Conservation (phyloP, 1,140 invertebrate genomes). For the Zaprionus camerounensis region DNA sequence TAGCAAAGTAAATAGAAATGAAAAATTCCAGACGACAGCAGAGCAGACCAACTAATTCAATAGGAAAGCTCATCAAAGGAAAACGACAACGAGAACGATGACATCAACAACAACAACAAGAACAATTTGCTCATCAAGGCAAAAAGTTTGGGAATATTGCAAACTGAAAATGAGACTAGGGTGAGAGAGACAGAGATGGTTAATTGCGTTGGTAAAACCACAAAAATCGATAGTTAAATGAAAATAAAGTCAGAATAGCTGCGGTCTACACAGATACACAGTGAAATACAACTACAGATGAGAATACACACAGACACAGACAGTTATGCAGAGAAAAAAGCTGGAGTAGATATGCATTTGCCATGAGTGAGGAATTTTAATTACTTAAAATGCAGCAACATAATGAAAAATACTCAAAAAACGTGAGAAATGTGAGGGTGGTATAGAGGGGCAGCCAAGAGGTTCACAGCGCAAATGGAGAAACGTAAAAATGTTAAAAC, state of each 20-base stretch:
- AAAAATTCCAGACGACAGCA: slow-evolving; percentile 38
- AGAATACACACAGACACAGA: background rate
- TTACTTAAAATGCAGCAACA: slow-evolving; percentile 65
- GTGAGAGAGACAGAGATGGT: slow-evolving; percentile 21
- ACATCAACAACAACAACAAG: slow-evolving; percentile 18
- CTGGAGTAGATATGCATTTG: slow-evolving; percentile 32
- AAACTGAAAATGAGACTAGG: slow-evolving; percentile 22
- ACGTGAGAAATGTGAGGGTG: slow-evolving; percentile 6
- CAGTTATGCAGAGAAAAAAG: background rate
- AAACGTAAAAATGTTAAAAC: slow-evolving; percentile 54
- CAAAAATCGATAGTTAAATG: slow-evolving; percentile 64
- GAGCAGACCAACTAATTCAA: slow-evolving; percentile 12
- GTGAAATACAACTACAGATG: slow-evolving; percentile 16
- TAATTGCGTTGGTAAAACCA: slow-evolving; percentile 60
- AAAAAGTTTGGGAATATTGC: slow-evolving; percentile 41
- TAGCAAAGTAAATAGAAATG: slow-evolving; percentile 56
- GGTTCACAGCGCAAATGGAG: slow-evolving; percentile 11
- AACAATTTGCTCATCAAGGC: slow-evolving; percentile 39
- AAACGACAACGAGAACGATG: slow-evolving; percentile 17
- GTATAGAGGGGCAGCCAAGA: background rate
- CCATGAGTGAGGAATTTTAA: slow-evolving; percentile 52
- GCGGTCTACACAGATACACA: slow-evolving; percentile 23
- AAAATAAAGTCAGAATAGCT: slow-evolving; percentile 52
- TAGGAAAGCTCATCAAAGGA: slow-evolving; percentile 15
- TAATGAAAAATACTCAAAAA: slow-evolving; percentile 40